A percentile compares a stretch with the other conserved stretches of the same genome.
These are phyloP conservation scores for Stramonita haemastoma DNA, from an alignment of 2,888 invertebrate species.

Conservation along the genomic window DNA sequence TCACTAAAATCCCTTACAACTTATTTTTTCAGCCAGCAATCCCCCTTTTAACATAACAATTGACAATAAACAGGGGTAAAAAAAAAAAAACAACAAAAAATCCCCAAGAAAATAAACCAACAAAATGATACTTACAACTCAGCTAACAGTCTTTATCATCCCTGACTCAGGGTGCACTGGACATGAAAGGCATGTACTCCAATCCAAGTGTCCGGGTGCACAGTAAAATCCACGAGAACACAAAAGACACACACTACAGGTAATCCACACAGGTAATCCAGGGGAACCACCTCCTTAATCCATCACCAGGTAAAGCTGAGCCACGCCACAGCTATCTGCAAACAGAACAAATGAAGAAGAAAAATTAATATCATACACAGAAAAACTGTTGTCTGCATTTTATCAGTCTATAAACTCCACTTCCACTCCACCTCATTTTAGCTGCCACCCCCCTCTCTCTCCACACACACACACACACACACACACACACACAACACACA, in stretches of 20 bases:
- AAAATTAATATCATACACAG: not conserved
- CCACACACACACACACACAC: no score
- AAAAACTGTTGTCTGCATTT: no score
- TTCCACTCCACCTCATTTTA: no score
- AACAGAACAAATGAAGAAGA: not conserved
- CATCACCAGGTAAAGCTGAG: slow-evolving; percentile 11
- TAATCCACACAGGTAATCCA: slow-evolving; percentile 34
- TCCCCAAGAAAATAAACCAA: not conserved
- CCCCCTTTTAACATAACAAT: no score
- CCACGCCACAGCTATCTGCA: slow-evolving; percentile 20
- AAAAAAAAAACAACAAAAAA: no score
- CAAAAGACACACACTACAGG: not conserved
- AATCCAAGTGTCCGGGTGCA: not conserved
- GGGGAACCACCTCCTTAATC: slow-evolving; percentile 9
- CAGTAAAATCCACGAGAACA: slow-evolving; percentile 24
- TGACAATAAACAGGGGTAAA: no score
- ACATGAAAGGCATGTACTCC: slow-evolving; percentile 3
- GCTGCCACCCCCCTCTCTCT: no score
- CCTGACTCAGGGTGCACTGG: slow-evolving; percentile 15
- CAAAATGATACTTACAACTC: slow-evolving; percentile 25
- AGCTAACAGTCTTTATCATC: slow-evolving; percentile 30
- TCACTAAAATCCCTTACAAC: no score
- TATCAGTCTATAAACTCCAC: no score
- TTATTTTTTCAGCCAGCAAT: no score
- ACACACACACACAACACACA: no score